Base-by-base conservation (phyloP, 2,888 invertebrate species). In the Uropetala carovei region DNA sequence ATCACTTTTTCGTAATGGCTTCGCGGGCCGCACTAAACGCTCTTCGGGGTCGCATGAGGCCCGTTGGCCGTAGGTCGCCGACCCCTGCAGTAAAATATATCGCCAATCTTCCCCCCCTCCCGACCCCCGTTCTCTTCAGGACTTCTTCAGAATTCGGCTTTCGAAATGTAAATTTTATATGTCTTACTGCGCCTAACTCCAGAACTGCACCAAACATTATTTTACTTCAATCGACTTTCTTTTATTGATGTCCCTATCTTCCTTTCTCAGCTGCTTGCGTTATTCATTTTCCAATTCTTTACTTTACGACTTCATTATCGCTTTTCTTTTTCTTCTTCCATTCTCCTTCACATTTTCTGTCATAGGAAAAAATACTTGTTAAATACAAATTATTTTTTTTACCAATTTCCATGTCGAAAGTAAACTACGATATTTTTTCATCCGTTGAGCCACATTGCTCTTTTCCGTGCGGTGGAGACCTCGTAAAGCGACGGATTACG, bases 401-500 rank as follows among this genome's bases (percentile, higher is more conserved):
- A 22, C 27, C 22, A 86, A n/a, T 58, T 43, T 8, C 1, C 16
- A 13, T 64, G 13, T 64, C 43, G 11, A 11, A 56, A 68, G 64
- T 27, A 89, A 89, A 64, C 75, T 13, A 64, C 18, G 60, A 16
- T 64, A n/a, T 13, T 89, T 89, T 86, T 57, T 60, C 43, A 43
- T 89, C 43, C 89, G 56, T 68, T 18, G 64, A 0, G 43, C 43
- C 89, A n/a, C 14, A 18, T 43, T 89, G 16, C n/a, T 83, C 57
- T n/a, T n/a, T 64, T 89, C 89, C 22, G 10, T 4, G n/a, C 18
- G 57, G 30, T 64, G 5, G 18, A 5, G n/a, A 30, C 30, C 89
- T 68, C 89, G 16, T 30, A 43, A 60, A 43, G 89, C 59, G 64
- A 89, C 59, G 89, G 89, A 89, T 89, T 89, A 89, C 64, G n/a